phyloP scores from a whole-genome alignment of 2,113 vertebrate genomes.

The Tetrax tetrax region DNA sequence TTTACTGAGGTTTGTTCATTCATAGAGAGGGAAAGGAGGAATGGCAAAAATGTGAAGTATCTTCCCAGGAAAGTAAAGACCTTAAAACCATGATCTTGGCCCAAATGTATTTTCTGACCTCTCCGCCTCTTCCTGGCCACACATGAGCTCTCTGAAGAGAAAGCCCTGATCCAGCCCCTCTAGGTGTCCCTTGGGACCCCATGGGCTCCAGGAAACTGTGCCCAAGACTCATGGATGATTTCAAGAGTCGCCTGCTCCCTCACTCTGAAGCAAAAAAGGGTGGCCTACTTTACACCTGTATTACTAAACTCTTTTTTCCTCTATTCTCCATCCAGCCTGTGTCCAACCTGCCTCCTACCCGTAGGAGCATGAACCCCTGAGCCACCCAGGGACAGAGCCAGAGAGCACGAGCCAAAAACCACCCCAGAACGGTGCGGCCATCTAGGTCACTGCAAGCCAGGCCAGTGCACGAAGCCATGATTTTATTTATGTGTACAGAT shows the following conservation, averaged over 20 bases:
- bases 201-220: neutral
- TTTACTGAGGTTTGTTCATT: neutral
- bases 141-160: neutral
- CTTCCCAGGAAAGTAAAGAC: neutral
- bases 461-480: neutral
- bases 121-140: fast-evolving
- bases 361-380: neutral
- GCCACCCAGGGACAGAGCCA: neutral
- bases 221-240: neutral
- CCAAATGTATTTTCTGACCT: neutral
- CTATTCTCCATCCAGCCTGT: neutral
- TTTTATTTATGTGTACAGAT: neutral
- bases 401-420: neutral
- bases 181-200: neutral
- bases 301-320: neutral
- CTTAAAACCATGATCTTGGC: neutral
- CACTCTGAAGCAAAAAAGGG: neutral
- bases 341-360: neutral
- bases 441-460: neutral
- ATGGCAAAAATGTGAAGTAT: neutral
- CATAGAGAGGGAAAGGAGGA: neutral
- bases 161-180: neutral
- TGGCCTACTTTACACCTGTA: neutral
- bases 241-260: neutral
- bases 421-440: fast-evolving